Conservation (phyloP, 30 jellyfish, hydroid and myxozoan species). For the Haliclystus octoradiatus region DNA sequence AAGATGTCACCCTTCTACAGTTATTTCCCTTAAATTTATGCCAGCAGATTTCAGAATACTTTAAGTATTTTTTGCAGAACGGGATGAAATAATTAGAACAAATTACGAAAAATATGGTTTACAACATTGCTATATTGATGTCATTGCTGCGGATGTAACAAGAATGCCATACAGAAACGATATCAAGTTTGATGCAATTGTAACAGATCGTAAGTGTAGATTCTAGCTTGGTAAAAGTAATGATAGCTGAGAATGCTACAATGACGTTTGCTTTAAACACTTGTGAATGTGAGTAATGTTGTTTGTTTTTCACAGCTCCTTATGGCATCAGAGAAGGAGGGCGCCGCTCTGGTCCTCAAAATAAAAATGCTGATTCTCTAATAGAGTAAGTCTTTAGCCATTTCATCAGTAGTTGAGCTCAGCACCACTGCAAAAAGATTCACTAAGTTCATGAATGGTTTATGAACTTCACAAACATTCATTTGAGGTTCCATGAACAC, state of each 20-base stretch:
- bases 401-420: too few relatives aligned
- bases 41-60: not conserved
- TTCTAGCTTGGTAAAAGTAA: not conserved
- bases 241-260: not conserved
- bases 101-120: conserved; percentile 46
- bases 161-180: conserved; percentile 31
- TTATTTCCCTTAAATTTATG: too few relatives aligned
- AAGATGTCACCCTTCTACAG: too few relatives aligned
- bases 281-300: not conserved
- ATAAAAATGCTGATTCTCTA: conserved; percentile 14
- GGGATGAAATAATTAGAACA: conserved; percentile 76
- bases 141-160: conserved; percentile 76
- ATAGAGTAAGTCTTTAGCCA: conserved; percentile 27
- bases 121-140: conserved; percentile 41
- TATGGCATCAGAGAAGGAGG: conserved; percentile 95
- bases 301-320: conserved; percentile 39
- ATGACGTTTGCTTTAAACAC: not conserved
- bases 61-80: conserved; percentile 24
- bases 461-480: too few relatives aligned
- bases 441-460: too few relatives aligned
- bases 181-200: conserved; percentile 62
- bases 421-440: too few relatives aligned
- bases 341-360: conserved; percentile 37
- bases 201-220: conserved; percentile 73
- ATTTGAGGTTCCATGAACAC: too few relatives aligned